Percentiles rank a stretch among this genome's conserved stretches.
These are phyloP conservation scores for Mionectes olivaceus DNA, from an alignment of 2,797 vertebrate genomes.

Conservation along the genomic window DNA sequence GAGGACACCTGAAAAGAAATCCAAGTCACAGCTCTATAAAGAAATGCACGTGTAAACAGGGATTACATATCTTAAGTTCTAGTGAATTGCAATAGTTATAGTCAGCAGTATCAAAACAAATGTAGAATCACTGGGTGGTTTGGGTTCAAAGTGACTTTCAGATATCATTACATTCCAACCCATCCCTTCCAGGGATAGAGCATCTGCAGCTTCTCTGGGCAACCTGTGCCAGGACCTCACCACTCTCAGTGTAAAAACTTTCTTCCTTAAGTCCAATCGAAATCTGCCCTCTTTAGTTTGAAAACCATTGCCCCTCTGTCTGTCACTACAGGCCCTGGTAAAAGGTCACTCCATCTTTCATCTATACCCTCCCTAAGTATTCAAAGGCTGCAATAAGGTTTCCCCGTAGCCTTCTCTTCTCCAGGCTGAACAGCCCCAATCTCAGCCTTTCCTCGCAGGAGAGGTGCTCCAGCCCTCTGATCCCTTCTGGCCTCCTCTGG, in stretches of 20 bases:
- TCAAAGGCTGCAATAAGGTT: accelerated
- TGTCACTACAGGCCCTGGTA: not conserved
- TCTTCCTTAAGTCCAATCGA: not conserved
- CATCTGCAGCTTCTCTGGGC: not conserved
- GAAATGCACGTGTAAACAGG: not conserved
- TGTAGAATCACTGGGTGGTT: not conserved
- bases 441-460: not conserved
- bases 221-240: not conserved
- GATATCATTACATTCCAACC: not conserved
- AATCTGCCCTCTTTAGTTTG: not conserved
- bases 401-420: not conserved
- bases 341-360: not conserved
- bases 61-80: not conserved
- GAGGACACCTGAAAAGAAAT: not conserved
- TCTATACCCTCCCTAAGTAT: accelerated
- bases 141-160: not conserved
- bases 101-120: not conserved
- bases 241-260: accelerated
- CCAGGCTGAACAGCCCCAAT: not conserved
- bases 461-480: not conserved
- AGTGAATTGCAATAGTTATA: not conserved
- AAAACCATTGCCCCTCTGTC: accelerated
- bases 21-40: not conserved
- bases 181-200: not conserved
- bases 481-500: not conserved